Percentiles rank a stretch among this genome's conserved stretches.
Conservation (phyloP, 2,797 vertebrate species). For the Eptatretus atami region DNA sequence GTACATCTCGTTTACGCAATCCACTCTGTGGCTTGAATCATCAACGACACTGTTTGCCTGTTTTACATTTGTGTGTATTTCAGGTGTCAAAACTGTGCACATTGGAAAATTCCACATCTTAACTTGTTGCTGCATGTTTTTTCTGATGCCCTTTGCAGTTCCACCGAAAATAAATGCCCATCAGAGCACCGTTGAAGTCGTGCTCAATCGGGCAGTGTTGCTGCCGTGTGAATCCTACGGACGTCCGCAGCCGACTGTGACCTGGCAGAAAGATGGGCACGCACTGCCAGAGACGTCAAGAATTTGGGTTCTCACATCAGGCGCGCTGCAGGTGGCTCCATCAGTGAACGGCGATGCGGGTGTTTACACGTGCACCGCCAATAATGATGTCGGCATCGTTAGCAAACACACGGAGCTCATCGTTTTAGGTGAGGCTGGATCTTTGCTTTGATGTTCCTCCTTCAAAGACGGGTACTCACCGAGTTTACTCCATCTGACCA, state of each 20-base stretch:
- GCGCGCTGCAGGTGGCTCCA: constrained; percentile 47
- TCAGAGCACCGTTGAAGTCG: constrained; percentile 17
- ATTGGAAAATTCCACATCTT: too few species aligned
- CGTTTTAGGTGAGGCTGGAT: constrained; percentile 30
- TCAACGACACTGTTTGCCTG: too few species aligned
- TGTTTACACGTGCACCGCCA: constrained; percentile 37
- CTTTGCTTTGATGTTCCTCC: not conserved
- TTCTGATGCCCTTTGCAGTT: constrained; percentile 18
- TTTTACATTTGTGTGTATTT: too few species aligned
- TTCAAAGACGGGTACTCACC: not conserved
- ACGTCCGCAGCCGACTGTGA: constrained; percentile 30
- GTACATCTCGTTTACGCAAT: too few species aligned
- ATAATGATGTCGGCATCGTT: constrained; percentile 38
- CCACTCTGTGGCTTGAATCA: too few species aligned
- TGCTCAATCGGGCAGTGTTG: constrained; percentile 34
- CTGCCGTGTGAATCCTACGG: constrained; percentile 39
- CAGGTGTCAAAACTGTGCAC: too few species aligned
- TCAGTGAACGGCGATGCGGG: constrained; percentile 31
- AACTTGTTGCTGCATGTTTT: too few species aligned
- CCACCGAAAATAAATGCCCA: constrained; percentile 39
- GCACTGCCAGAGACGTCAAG: constrained; percentile 24
- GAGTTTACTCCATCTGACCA: too few species aligned
- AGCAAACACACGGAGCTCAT: constrained; percentile 24
- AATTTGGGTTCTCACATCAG: constrained; percentile 30
- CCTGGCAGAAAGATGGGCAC: constrained; percentile 44